Conservation (phyloP, 2,797 vertebrate genomes). For the Leucoraja ocellata region DNA sequence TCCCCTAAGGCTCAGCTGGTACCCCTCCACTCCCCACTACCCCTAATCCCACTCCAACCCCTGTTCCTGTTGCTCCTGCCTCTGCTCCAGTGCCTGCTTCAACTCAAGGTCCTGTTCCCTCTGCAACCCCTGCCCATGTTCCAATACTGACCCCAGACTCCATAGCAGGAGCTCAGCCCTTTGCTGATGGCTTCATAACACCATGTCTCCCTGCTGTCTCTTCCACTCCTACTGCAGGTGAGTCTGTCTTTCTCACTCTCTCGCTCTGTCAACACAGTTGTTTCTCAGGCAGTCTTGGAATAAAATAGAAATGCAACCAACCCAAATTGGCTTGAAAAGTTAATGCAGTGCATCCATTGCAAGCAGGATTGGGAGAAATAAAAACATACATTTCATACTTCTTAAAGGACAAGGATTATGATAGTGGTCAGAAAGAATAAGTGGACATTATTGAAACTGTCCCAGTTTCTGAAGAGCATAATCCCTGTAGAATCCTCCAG, state of each 20-base stretch:
- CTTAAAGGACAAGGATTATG: neutral
- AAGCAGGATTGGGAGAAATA: neutral
- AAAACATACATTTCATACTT: neutral
- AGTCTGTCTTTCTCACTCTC: constrained; percentile 57
- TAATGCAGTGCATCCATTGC: neutral
- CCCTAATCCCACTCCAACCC: constrained; percentile 59
- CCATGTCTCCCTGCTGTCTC: constrained; percentile 79
- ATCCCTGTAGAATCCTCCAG: neutral
- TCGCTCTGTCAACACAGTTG: constrained; percentile 2
- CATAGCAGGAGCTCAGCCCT: constrained; percentile 71
- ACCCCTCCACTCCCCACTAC: constrained; percentile 72
- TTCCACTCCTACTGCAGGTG: constrained; percentile 79
- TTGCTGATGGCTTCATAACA: constrained; percentile 83
- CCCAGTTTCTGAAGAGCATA: too few species aligned
- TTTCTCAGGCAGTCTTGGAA: constrained; percentile 36
- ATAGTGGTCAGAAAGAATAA: neutral
- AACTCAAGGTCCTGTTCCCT: constrained; percentile 49
- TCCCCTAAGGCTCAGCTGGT: constrained; percentile 58
- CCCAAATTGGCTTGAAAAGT: neutral
- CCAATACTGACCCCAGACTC: constrained; percentile 61
- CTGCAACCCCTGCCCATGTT: constrained; percentile 51
- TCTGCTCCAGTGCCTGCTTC: constrained; percentile 51
- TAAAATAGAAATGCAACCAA: neutral
- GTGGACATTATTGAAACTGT: neutral
- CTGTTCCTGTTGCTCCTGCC: constrained; percentile 59